phyloP scores from a whole-genome alignment of 2,888 invertebrate species.

The Anorthoa munda region DNA sequence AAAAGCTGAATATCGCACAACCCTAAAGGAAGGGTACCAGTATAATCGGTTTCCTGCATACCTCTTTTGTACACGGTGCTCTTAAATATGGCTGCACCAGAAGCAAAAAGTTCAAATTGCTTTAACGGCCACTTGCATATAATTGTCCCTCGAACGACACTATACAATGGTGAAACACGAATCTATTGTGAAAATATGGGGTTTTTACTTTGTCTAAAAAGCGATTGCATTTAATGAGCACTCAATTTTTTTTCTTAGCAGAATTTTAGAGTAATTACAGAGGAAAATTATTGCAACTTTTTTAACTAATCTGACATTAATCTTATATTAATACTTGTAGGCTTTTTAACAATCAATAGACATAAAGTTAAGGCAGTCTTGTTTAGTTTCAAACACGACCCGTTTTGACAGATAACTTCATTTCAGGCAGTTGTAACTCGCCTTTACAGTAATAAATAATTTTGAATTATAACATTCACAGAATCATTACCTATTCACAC shows the following conservation, averaged over 20 bases:
- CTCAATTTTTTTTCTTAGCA: background rate
- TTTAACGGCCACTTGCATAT: conserved; percentile 76
- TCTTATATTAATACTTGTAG: too few relatives aligned
- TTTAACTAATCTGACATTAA: too few relatives aligned
- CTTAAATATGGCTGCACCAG: conserved; percentile 77
- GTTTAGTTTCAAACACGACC: background rate
- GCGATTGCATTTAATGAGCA: background rate
- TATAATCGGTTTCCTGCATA: conserved; percentile 83
- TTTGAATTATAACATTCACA: background rate
- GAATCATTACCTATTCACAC: conserved; percentile 11
- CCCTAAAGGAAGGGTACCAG: conserved; percentile 67
- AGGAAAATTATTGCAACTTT: background rate
- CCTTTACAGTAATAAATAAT: background rate
- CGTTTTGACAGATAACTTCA: background rate
- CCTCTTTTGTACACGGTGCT: conserved; percentile 72
- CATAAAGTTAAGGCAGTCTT: background rate
- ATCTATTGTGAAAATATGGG: conserved; percentile 34
- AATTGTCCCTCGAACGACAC: conserved; percentile 72
- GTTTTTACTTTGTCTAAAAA: conserved; percentile 12
- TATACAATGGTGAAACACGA: conserved; percentile 59
- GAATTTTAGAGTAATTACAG: background rate
- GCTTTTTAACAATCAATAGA: too few relatives aligned
- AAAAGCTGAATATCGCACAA: conserved; percentile 33
- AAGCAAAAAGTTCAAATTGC: conserved; percentile 83
- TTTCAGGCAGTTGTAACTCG: background rate